These are phyloP conservation scores for Leptura quadrifasciata DNA, from an alignment of 2,888 invertebrate species.

Conservation along the genomic window DNA sequence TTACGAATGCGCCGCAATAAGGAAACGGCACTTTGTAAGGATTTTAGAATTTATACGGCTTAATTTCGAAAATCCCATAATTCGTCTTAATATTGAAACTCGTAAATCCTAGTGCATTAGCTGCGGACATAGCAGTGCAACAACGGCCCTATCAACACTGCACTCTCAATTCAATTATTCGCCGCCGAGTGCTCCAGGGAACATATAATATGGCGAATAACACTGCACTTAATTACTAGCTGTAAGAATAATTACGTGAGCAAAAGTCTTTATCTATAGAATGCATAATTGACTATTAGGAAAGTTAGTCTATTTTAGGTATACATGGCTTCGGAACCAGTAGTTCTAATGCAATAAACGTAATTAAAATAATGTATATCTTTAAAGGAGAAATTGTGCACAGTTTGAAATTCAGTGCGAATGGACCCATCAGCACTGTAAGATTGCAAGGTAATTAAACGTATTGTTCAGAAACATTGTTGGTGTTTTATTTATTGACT, in stretches of 20 bases:
- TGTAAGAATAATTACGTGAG: conserved; percentile 21
- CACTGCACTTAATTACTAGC: conserved; percentile 24
- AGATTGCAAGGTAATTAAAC: too few species aligned
- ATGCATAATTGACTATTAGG: background rate
- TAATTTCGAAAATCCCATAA: conserved; percentile 60
- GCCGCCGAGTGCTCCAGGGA: conserved; percentile 9
- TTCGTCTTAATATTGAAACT: conserved; percentile 58
- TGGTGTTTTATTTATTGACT: too few species aligned
- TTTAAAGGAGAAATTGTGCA: background rate
- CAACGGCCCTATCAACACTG: conserved; percentile 27
- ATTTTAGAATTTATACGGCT: conserved; percentile 55
- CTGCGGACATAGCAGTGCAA: conserved; percentile 43
- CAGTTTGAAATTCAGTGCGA: too few species aligned
- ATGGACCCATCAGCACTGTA: too few species aligned
- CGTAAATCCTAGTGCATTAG: conserved; percentile 56
- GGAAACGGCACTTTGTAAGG: conserved; percentile 47
- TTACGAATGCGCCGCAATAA: conserved; percentile 29
- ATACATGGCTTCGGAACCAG: background rate
- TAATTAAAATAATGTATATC: background rate
- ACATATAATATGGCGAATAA: conserved; percentile 27
- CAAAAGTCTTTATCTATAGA: background rate
- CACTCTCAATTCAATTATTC: conserved; percentile 38
- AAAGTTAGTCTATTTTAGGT: background rate
- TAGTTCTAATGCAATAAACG: background rate
- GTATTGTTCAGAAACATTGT: too few species aligned